Evolutionary conservation across 2,113 vertebrate genomes (phyloP).

Genomic region (Gambusia affinis): DNA sequence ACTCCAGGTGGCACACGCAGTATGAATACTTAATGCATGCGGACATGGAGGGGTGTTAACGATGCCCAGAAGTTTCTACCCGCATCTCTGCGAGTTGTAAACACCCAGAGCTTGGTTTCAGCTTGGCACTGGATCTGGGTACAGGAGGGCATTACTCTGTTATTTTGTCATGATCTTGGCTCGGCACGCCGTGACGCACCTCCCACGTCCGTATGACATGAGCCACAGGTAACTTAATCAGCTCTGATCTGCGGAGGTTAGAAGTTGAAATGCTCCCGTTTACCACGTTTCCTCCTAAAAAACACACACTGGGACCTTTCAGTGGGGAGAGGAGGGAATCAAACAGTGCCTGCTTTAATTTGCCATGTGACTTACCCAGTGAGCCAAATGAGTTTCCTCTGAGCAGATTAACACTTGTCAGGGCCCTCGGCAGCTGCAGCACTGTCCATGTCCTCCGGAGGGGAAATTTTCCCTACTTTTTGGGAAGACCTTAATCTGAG

Average conservation of each 20-base stretch:
- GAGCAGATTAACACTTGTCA: slow-evolving; percentile 72
- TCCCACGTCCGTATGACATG: not conserved
- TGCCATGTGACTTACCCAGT: slow-evolving; percentile 56
- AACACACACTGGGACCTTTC: not conserved
- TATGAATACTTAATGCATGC: slow-evolving; percentile 83
- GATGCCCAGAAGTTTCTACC: slow-evolving; percentile 81
- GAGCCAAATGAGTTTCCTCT: slow-evolving; percentile 68
- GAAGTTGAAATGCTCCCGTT: slow-evolving; percentile 15
- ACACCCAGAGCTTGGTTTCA: slow-evolving; percentile 67
- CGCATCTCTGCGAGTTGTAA: slow-evolving; percentile 69
- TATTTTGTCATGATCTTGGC: slow-evolving; percentile 65
- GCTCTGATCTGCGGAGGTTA: slow-evolving; percentile 17
- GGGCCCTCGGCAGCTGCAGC: slow-evolving; percentile 63
- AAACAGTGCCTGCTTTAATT: slow-evolving; percentile 47
- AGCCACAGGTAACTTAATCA: slow-evolving; percentile 49
- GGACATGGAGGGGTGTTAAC: slow-evolving; percentile 80
- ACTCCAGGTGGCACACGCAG: slow-evolving; percentile 81
- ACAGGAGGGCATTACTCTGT: slow-evolving; percentile 64
- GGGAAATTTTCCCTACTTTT: slow-evolving; percentile 56
- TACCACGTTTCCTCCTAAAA: slow-evolving; percentile 9
- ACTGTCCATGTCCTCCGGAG: slow-evolving; percentile 52
- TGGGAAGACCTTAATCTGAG: slow-evolving; percentile 40
- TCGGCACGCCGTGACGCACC: slow-evolving; percentile 58
- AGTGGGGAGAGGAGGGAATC: not conserved
- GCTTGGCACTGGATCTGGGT: slow-evolving; percentile 67